A percentile compares a stretch with the other conserved stretches of the same genome.
phyloP scores from a whole-genome alignment of 2,888 invertebrate species.

The Hirtodrosophila confusa region DNA sequence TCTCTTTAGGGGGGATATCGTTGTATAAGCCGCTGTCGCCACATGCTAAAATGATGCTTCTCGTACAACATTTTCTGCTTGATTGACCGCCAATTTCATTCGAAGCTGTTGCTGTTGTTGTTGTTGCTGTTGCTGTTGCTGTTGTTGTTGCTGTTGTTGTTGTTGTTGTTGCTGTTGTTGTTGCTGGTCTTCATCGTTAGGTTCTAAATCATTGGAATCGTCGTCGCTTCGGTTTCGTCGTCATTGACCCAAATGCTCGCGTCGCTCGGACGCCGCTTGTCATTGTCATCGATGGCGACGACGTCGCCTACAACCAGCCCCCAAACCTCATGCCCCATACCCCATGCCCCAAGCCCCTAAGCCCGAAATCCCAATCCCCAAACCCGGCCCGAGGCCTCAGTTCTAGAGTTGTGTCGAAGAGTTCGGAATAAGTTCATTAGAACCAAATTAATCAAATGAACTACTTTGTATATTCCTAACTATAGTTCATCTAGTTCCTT shows the following conservation, averaged over 20 bases:
- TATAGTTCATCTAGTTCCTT: too few species aligned
- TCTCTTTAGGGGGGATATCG: slow-evolving; percentile 7
- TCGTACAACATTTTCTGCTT: slow-evolving; percentile 73
- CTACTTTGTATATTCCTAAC: too few species aligned
- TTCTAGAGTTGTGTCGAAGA: too few species aligned
- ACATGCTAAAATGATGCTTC: slow-evolving; percentile 75
- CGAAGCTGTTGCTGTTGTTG: slow-evolving; percentile 30
- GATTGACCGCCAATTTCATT: slow-evolving; percentile 66
- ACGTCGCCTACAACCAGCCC: slow-evolving; percentile 14
- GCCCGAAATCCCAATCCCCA: too few species aligned
- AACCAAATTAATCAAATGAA: too few species aligned
- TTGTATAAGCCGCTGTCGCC: slow-evolving; percentile 68
- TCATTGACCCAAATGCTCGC: slow-evolving; percentile 78
- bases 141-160: slow-evolving; percentile 16
- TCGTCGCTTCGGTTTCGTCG: slow-evolving; percentile 71
- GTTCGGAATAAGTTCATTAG: too few species aligned
- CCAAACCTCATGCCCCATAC: slow-evolving; percentile 6
- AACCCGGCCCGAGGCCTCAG: slow-evolving; percentile 10
- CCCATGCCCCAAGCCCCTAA: not conserved
- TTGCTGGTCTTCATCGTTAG: slow-evolving; percentile 48
- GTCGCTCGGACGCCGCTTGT: slow-evolving; percentile 74
- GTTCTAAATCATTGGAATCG: slow-evolving; percentile 74
- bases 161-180: slow-evolving; percentile 3
- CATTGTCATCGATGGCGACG: slow-evolving; percentile 53
- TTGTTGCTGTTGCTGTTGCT: slow-evolving; percentile 27